Conservation (phyloP, 2,888 invertebrate genomes). For the Tipula lateralis region DNA sequence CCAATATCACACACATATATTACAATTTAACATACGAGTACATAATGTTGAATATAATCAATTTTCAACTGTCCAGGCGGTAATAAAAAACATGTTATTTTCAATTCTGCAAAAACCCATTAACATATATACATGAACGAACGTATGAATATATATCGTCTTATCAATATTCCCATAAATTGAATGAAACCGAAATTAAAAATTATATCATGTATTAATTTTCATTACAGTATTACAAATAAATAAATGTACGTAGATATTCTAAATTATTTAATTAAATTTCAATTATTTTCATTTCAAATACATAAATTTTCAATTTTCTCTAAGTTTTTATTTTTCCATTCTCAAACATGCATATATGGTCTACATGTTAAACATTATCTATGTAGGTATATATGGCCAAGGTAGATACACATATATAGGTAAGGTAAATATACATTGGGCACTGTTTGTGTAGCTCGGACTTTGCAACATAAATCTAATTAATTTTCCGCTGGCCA, state of each 20-base stretch:
- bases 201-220: neutral
- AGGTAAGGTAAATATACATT: neutral
- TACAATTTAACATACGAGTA: neutral
- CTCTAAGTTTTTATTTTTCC: neutral
- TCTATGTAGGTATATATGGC: neutral
- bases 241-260: neutral
- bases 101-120: neutral
- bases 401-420: neutral
- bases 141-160: neutral
- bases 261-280: slow-evolving; percentile 11
- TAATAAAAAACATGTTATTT: neutral
- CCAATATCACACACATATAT: neutral
- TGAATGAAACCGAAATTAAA: neutral
- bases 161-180: slow-evolving; percentile 14
- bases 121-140: neutral
- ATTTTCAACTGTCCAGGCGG: neutral
- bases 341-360: neutral
- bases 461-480: neutral
- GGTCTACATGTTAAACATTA: neutral
- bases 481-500: neutral
- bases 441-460: neutral
- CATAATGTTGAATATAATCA: neutral
- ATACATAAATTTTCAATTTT: slow-evolving; percentile 11
- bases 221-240: neutral
- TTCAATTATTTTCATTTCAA: slow-evolving; percentile 19